These are phyloP conservation scores for Zingel zingel DNA, from an alignment of 2,113 vertebrate genomes.

Conservation along the genomic window DNA sequence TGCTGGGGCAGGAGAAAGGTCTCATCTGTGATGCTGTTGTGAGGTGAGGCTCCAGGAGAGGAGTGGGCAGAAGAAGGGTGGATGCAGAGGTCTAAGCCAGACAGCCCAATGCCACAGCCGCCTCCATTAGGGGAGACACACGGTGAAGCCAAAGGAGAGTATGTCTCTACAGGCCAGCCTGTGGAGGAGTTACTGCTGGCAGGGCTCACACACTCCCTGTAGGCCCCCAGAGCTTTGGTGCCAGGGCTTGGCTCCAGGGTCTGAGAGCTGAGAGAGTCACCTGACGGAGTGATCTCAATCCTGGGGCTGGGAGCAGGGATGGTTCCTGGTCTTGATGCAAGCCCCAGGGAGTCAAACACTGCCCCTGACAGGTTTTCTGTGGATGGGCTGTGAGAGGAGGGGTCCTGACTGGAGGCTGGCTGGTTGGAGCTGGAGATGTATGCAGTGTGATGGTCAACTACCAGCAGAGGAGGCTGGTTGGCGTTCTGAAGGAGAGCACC, in stretches of 20 bases:
- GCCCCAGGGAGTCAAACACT: conserved; percentile 38
- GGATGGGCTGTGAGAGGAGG: conserved; percentile 53
- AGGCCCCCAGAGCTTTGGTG: conserved; percentile 81
- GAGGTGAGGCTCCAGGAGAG: conserved; percentile 95
- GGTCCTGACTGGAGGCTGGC: conserved; percentile 78
- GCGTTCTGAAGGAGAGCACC: conserved; percentile 83
- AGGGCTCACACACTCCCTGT: conserved; percentile 97
- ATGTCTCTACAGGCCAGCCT: conserved; percentile 92
- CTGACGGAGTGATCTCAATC: conserved; percentile 98
- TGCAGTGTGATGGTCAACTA: conserved; percentile 83
- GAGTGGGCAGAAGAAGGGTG: conserved; percentile 93
- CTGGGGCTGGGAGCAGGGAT: conserved; percentile 90
- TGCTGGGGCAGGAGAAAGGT: conserved; percentile 88
- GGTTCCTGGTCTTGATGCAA: conserved; percentile 79
- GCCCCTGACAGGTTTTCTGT: conserved; percentile 76
- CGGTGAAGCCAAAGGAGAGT: conserved; percentile 91
- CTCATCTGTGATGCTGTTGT: conserved; percentile 91
- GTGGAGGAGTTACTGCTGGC: conserved; percentile 97
- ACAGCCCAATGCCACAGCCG: conserved; percentile 65
- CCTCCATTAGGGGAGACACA: conserved; percentile 90
- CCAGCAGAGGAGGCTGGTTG: conserved; percentile 87
- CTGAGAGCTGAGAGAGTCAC: conserved; percentile 89
- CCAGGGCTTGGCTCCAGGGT: conserved; percentile 84
- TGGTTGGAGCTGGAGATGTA: conserved; percentile 86
- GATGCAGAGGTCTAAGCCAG: conserved; percentile 93